Evolutionary conservation across 53 echinoderm and acorn worm species (phyloP).

Genomic region (Holothuria scabra): DNA sequence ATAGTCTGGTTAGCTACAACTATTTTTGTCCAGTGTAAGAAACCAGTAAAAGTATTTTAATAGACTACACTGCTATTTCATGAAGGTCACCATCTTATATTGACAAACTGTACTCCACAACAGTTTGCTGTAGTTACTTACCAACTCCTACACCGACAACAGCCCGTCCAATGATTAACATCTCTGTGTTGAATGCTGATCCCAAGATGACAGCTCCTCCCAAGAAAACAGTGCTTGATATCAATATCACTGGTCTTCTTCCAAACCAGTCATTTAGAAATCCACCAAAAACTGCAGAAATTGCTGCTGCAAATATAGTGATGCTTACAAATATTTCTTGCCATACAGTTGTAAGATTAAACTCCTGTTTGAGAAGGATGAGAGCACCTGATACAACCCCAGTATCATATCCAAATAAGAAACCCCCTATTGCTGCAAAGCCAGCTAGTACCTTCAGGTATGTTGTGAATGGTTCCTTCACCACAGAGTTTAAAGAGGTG

Average conservation of each 20-base stretch:
- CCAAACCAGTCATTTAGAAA: constrained; percentile 75
- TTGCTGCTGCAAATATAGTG: constrained; percentile 90
- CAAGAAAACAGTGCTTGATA: constrained; percentile 78
- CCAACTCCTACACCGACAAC: constrained; percentile 90
- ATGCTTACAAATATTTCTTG: constrained; percentile 90
- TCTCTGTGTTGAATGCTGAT: constrained; percentile 65
- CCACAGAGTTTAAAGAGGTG: no score
- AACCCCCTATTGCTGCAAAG: constrained; percentile 93
- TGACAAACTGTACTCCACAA: no score
- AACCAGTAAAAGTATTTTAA: no score
- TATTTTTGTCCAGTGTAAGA: no score
- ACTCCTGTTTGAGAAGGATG: constrained; percentile 81
- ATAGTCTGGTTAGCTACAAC: no score
- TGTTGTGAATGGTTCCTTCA: not conserved
- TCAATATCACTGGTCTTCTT: constrained; percentile 75
- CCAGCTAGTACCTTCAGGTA: constrained; percentile 70
- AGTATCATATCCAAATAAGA: constrained; percentile 95
- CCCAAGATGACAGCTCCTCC: constrained; percentile 73
- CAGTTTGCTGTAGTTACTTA: constrained; percentile 44
- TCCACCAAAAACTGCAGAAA: constrained; percentile 72
- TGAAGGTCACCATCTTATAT: not conserved
- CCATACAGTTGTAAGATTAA: constrained; percentile 79
- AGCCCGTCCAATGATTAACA: constrained; percentile 72
- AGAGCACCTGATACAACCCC: constrained; percentile 96
- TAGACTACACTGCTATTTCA: no score